Conservation (phyloP, 1,140 invertebrate genomes). For the Odontomachus brunneus region DNA sequence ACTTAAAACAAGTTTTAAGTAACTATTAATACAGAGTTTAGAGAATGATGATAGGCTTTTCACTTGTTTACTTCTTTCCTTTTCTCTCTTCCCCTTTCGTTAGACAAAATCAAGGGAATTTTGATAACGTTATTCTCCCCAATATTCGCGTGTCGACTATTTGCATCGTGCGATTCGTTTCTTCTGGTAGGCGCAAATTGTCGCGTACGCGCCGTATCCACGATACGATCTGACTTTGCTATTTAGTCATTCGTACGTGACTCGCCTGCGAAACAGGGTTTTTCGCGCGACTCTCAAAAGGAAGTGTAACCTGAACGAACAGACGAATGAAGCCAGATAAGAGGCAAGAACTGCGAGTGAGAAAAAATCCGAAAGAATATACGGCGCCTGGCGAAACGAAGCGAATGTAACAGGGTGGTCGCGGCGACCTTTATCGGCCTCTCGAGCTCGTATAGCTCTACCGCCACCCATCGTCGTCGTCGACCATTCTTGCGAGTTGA, state of each 20-base stretch:
- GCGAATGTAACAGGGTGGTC: slow-evolving; percentile 49
- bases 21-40: too few relatives aligned
- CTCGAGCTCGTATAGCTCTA: slow-evolving; percentile 64
- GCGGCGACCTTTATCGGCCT: slow-evolving; percentile 65
- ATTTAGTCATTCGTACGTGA: slow-evolving; percentile 71
- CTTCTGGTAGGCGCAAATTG: too few relatives aligned
- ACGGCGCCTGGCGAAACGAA: slow-evolving; percentile 8
- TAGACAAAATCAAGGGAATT: too few relatives aligned
- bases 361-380: slow-evolving; percentile 48
- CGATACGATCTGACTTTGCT: slow-evolving; percentile 47
- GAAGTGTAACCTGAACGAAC: slow-evolving; percentile 16
- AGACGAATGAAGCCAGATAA: slow-evolving; percentile 17
- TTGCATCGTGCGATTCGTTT: too few relatives aligned
- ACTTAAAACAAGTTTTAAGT: too few relatives aligned
- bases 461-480: slow-evolving; percentile 33
- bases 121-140: too few relatives aligned
- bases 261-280: slow-evolving; percentile 54
- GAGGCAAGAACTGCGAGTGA: neutral
- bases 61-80: too few relatives aligned
- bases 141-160: too few relatives aligned
- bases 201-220: neutral
- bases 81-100: too few relatives aligned
- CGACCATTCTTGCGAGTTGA: slow-evolving; percentile 67
- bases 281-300: slow-evolving; percentile 26
- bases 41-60: too few relatives aligned